phyloP scores from a whole-genome alignment of 2,888 invertebrate genomes.

The Stenoptilia bipunctidactyla region DNA sequence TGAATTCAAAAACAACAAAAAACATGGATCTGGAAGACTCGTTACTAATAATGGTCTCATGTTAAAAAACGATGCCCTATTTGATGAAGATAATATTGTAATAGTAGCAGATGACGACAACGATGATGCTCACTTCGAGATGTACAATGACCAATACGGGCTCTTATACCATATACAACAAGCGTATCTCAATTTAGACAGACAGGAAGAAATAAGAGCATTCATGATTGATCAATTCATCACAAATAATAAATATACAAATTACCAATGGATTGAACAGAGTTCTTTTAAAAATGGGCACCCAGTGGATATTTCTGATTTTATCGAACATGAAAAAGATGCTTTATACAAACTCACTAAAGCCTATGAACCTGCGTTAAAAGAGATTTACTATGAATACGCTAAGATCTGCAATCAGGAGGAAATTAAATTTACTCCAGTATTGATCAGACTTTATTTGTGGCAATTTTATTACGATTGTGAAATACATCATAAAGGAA shows the following conservation, averaged over 20 bases:
- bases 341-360: slow-evolving; percentile 53
- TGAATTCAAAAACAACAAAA: slow-evolving; percentile 64
- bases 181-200: slow-evolving; percentile 44
- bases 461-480: slow-evolving; percentile 75
- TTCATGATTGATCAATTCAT: slow-evolving; percentile 37
- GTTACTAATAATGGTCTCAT: slow-evolving; percentile 69
- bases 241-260: slow-evolving; percentile 29
- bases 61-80: slow-evolving; percentile 56
- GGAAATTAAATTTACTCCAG: slow-evolving; percentile 40
- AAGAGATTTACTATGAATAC: slow-evolving; percentile 63
- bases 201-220: slow-evolving; percentile 28
- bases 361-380: slow-evolving; percentile 55
- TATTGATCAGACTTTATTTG: slow-evolving; percentile 64
- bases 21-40: slow-evolving; percentile 67
- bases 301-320: slow-evolving; percentile 22
- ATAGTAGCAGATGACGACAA: neutral
- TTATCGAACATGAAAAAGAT: slow-evolving; percentile 48
- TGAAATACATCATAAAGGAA: slow-evolving; percentile 51
- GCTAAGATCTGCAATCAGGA: slow-evolving; percentile 52
- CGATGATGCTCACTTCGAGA: slow-evolving; percentile 27
- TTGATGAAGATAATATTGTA: slow-evolving; percentile 51
- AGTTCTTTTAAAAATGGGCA: too few species aligned
- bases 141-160: slow-evolving; percentile 47
- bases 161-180: slow-evolving; percentile 52
- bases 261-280: slow-evolving; percentile 4